A percentile compares a stretch with the other conserved stretches of the same genome.
These are phyloP conservation scores for Xestia sexstrigata DNA, from an alignment of 2,888 invertebrate genomes.

Conservation along the genomic window DNA sequence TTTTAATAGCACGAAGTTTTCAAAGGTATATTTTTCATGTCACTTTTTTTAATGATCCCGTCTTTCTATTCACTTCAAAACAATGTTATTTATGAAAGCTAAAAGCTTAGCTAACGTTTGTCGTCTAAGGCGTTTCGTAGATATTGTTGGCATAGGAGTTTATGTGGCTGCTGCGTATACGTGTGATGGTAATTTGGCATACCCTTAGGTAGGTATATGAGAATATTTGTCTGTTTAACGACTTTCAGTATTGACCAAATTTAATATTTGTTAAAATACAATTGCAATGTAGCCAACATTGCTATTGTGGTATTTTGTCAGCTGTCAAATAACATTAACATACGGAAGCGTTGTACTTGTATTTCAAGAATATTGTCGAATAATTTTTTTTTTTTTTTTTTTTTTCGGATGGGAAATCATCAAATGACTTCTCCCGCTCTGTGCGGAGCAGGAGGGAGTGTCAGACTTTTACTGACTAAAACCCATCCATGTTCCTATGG, in stretches of 20 bases:
- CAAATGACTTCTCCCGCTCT: too few relatives aligned
- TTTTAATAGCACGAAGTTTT: not conserved
- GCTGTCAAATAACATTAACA: not conserved
- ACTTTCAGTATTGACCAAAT: not conserved
- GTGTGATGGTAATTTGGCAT: not conserved
- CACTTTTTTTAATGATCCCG: not conserved
- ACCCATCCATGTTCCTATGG: too few relatives aligned
- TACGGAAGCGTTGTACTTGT: not conserved
- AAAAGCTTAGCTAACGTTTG: not conserved
- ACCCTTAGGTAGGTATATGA: not conserved
- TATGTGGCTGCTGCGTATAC: not conserved
- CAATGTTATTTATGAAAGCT: not conserved
- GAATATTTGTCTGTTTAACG: not conserved
- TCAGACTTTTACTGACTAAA: too few relatives aligned
- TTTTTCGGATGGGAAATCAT: too few relatives aligned
- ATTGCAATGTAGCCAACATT: not conserved
- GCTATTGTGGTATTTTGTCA: too few relatives aligned
- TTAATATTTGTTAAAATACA: not conserved
- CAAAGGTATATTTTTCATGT: not conserved
- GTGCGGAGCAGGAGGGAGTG: too few relatives aligned
- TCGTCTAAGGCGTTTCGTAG: not conserved
- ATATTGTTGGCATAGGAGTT: not conserved
- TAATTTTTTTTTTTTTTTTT: too few relatives aligned
- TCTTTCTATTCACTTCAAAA: not conserved
- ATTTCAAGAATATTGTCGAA: not conserved